phyloP scores from a whole-genome alignment of 2,888 invertebrate genomes.

The Chydorus sphaericus region DNA sequence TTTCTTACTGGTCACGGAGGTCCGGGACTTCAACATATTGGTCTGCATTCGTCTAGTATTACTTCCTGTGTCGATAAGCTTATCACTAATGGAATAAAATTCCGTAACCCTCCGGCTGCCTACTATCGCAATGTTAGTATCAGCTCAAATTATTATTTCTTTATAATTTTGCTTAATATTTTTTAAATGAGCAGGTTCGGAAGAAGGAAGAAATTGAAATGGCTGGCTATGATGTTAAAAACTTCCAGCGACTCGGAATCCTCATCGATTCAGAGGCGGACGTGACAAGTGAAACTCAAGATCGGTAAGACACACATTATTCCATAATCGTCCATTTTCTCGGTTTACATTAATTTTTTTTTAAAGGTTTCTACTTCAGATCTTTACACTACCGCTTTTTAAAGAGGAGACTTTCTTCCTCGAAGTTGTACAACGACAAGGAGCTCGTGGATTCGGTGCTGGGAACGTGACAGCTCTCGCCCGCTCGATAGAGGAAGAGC shows the following conservation, averaged over 20 bases:
- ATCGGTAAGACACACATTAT: neutral
- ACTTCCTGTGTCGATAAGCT: slow-evolving; percentile 25
- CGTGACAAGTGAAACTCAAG: neutral
- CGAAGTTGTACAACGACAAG: slow-evolving; percentile 32
- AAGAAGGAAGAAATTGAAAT: slow-evolving; percentile 27
- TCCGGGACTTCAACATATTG: slow-evolving; percentile 34
- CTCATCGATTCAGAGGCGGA: slow-evolving; percentile 31
- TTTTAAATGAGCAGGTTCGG: no score
- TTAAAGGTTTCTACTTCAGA: slow-evolving; percentile 31
- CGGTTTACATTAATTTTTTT: neutral
- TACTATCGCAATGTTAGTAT: slow-evolving; percentile 30
- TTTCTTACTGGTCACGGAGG: slow-evolving; percentile 31
- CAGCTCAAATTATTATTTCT: neutral
- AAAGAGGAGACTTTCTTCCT: slow-evolving; percentile 32
- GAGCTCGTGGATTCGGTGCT: slow-evolving; percentile 34
- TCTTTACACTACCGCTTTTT: slow-evolving; percentile 33
- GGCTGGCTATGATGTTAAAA: slow-evolving; percentile 25
- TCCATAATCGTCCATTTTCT: neutral
- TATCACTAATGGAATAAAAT: slow-evolving; percentile 25
- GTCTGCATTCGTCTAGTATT: slow-evolving; percentile 28
- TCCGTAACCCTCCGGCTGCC: slow-evolving; percentile 30
- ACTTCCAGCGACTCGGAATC: slow-evolving; percentile 27
- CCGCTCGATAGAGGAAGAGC: slow-evolving; percentile 26
- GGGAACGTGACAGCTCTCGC: slow-evolving; percentile 34
- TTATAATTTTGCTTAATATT: neutral